Percentiles rank a stretch among this genome's conserved stretches.
These are phyloP conservation scores for Hormiphora californensis DNA, from an alignment of 37 sponge, comb jelly and placozoan genomes.

Conservation along the genomic window DNA sequence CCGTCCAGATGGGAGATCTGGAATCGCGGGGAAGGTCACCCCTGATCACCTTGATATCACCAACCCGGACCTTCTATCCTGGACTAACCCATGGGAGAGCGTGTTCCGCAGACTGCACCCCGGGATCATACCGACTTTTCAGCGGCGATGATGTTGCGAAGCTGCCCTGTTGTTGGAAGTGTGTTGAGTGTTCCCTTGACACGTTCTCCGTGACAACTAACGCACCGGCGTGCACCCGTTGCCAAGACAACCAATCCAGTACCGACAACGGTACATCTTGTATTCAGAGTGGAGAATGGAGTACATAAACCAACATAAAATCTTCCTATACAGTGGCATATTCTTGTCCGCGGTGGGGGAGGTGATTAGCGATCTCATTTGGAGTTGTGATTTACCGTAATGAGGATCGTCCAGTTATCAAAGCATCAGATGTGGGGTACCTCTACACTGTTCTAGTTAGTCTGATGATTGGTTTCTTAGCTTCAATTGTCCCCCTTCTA, in stretches of 20 bases:
- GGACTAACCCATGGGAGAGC: too few species aligned
- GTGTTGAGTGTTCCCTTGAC: not conserved
- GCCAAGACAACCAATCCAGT: not conserved
- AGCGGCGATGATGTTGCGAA: not conserved
- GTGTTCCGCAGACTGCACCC: not conserved
- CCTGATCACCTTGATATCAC: not conserved
- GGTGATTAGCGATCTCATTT: too few species aligned
- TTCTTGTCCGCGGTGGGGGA: not conserved
- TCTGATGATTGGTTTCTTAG: not conserved
- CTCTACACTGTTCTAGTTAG: not conserved
- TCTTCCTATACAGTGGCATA: not conserved
- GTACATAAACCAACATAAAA: not conserved
- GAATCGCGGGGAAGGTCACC: not conserved
- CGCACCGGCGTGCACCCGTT: not conserved
- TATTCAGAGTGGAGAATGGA: not conserved
- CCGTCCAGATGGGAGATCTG: not conserved
- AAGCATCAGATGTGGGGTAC: slow-evolving; percentile 18
- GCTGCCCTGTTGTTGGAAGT: slow-evolving; percentile 18
- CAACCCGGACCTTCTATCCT: not conserved
- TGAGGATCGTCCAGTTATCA: not conserved
- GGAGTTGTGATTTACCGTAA: not conserved
- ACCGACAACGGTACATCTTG: not conserved
- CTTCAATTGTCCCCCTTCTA: not conserved
- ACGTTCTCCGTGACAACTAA: not conserved
- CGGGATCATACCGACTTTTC: slow-evolving; percentile 21